These are phyloP conservation scores for Poliocrania exsul DNA, from an alignment of 2,797 vertebrate species.

Conservation along the genomic window DNA sequence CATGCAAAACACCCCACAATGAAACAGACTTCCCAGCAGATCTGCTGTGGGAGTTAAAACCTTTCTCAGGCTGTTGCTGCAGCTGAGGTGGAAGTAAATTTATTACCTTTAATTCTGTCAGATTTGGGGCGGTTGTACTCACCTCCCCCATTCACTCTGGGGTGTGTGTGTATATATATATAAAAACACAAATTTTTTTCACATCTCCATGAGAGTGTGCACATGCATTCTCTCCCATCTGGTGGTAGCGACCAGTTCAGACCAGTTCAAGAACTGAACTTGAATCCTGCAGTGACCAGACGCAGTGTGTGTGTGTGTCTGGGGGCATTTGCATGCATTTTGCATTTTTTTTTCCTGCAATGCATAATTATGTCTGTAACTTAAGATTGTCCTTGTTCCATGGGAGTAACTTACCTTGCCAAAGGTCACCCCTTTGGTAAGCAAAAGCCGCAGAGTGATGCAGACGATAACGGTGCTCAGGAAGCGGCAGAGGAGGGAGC, in stretches of 20 bases:
- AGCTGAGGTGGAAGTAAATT: slow-evolving; percentile 33
- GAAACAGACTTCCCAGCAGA: background rate
- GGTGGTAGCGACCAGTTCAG: background rate
- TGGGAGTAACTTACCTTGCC: background rate
- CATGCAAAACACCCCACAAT: background rate
- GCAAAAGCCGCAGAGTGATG: background rate
- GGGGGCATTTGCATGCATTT: background rate
- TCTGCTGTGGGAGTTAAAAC: slow-evolving; percentile 15
- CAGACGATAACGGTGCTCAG: accelerated
- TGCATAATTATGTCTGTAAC: background rate
- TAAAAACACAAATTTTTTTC: background rate
- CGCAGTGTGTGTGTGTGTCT: background rate
- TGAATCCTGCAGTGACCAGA: background rate
- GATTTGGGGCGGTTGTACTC: slow-evolving; percentile 20
- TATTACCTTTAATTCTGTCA: slow-evolving; percentile 42
- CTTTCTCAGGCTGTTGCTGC: slow-evolving; percentile 32
- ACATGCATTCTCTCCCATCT: background rate
- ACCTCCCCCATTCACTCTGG: slow-evolving; percentile 18
- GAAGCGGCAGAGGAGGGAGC: background rate
- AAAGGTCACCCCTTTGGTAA: background rate
- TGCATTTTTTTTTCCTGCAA: background rate
- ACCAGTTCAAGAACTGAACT: background rate
- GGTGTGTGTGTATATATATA: background rate
- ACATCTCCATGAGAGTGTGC: background rate
- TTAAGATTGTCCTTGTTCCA: background rate